A percentile compares a stretch with the other conserved stretches of the same genome.
Conservation (phyloP, 2,888 invertebrate genomes). For the Phania funesta region DNA sequence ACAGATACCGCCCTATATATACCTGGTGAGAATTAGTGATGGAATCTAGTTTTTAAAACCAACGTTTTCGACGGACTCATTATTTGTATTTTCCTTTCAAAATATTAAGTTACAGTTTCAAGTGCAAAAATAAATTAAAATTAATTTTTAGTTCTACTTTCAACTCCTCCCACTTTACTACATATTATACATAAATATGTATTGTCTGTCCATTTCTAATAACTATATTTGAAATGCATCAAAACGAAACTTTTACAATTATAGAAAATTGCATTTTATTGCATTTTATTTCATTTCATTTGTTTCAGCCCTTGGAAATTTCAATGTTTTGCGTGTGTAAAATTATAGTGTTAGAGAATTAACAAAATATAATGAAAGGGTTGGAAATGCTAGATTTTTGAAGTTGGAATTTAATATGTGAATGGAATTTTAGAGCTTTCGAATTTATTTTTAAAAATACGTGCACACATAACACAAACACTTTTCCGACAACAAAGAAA, state of each 20-base stretch:
- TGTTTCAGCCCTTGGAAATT: constrained; percentile 10
- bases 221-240: constrained; percentile 41
- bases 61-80: too few relatives aligned
- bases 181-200: neutral
- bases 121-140: neutral
- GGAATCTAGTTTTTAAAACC: too few relatives aligned
- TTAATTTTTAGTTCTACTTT: neutral
- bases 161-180: constrained; percentile 17
- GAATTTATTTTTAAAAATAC: neutral
- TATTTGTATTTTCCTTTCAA: neutral
- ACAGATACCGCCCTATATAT: too few relatives aligned
- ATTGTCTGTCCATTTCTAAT: constrained; percentile 29
- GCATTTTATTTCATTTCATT: neutral
- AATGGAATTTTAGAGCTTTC: too few relatives aligned
- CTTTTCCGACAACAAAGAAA: neutral
- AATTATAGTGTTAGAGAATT: constrained; percentile 45
- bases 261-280: constrained; percentile 2
- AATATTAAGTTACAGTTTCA: neutral
- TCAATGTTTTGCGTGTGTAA: constrained; percentile 45
- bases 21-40: too few relatives aligned
- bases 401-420: constrained; percentile 32
- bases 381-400: constrained; percentile 43
- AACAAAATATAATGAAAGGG: constrained; percentile 37
- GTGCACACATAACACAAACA: neutral
- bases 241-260: constrained; percentile 22